Percentiles rank a stretch among this genome's conserved stretches.
phyloP scores from a whole-genome alignment of 2,797 vertebrate species.

The Apogon hyalosoma region DNA sequence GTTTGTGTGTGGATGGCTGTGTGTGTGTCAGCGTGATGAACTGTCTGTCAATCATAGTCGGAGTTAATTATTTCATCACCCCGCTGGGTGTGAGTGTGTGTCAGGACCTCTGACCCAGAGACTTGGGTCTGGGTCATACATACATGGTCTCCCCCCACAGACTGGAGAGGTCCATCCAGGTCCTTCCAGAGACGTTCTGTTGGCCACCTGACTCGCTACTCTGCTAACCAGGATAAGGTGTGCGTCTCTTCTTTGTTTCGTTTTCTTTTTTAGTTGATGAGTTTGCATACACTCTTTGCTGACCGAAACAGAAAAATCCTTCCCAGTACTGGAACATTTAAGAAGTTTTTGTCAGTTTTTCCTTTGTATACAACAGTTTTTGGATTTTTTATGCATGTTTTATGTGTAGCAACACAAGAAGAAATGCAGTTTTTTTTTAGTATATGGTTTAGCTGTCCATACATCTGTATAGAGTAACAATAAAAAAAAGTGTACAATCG shows the following conservation, averaged over 20 bases:
- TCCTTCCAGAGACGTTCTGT: conserved; percentile 49
- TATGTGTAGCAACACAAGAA: not conserved
- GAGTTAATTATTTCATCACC: conserved; percentile 85
- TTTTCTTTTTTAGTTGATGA: conserved; percentile 4
- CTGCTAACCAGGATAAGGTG: conserved; percentile 19
- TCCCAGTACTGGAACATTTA: not conserved
- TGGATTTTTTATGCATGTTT: not conserved
- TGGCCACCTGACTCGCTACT: conserved; percentile 73
- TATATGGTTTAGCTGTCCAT: no score
- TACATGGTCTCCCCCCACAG: conserved; percentile 32
- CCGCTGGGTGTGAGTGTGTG: conserved; percentile 83
- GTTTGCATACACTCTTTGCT: not conserved
- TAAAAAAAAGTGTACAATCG: no score
- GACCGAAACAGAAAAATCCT: not conserved
- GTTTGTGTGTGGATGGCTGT: conserved; percentile 43
- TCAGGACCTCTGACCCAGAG: conserved; percentile 85
- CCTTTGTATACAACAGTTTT: not conserved
- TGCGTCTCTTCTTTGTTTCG: not conserved
- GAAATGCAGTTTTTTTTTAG: not conserved
- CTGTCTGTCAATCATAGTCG: conserved; percentile 85
- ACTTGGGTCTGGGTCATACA: conserved; percentile 62
- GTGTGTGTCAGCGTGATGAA: conserved; percentile 71
- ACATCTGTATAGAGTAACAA: no score
- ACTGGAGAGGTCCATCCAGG: conserved; percentile 33
- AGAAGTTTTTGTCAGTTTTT: not conserved